Evolutionary conservation across 2,797 vertebrate genomes (phyloP).

Genomic region (Paramormyrops hopkinsi): DNA sequence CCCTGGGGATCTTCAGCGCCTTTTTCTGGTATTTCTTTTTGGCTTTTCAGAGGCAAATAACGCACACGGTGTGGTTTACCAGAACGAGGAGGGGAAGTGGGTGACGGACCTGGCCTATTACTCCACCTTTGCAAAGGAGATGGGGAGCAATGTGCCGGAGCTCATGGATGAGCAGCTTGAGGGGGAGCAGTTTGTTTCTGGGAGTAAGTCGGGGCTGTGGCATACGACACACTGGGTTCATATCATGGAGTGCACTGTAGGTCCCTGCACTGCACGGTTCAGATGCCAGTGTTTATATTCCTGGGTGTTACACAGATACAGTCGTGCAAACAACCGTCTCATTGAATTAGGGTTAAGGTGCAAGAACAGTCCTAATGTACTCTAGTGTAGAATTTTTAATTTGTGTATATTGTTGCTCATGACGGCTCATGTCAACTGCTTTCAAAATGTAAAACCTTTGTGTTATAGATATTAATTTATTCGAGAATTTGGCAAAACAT

Average conservation of each 20-base stretch:
- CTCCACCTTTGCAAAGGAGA: conserved; percentile 78
- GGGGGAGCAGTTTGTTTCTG: conserved; percentile 74
- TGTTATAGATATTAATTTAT: background rate
- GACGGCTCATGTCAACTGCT: background rate
- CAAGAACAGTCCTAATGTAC: background rate
- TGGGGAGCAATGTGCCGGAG: conserved; percentile 42
- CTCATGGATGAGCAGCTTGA: conserved; percentile 43
- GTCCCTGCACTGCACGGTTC: background rate
- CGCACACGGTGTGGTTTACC: conserved; percentile 75
- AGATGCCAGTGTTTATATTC: background rate
- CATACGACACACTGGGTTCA: background rate
- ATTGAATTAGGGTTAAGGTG: background rate
- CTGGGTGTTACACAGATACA: background rate
- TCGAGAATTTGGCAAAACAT: background rate
- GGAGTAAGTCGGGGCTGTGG: conserved; percentile 62
- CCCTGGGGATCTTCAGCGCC: background rate
- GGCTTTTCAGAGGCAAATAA: conserved; percentile 40
- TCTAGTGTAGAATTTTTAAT: background rate
- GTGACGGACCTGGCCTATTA: conserved; percentile 96
- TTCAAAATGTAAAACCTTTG: background rate
- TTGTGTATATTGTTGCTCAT: background rate
- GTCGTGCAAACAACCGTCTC: background rate
- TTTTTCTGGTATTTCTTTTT: background rate
- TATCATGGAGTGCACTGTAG: background rate
- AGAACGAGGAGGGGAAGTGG: conserved; percentile 93